These are phyloP conservation scores for Malacosoma neustria DNA, from an alignment of 2,888 invertebrate genomes.

Conservation along the genomic window DNA sequence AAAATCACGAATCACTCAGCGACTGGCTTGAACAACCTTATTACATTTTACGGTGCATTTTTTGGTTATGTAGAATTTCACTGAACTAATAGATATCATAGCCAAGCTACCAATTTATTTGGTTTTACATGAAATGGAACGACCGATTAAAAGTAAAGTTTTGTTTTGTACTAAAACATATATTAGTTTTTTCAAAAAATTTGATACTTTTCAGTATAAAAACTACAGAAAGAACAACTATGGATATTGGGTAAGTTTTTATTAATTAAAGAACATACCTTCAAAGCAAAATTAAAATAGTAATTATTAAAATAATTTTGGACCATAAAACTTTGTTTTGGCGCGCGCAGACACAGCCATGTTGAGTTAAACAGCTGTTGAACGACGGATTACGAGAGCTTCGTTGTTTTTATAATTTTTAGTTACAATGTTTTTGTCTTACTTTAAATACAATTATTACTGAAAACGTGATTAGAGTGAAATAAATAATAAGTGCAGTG, in stretches of 20 bases:
- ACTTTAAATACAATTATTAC: constrained; percentile 12
- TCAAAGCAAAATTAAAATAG: constrained; percentile 4
- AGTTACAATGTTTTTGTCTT: constrained; percentile 24
- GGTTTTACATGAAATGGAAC: no score
- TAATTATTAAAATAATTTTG: constrained; percentile 4
- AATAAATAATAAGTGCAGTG: constrained; percentile 18
- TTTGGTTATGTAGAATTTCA: no score
- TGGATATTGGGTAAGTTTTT: constrained; percentile 43
- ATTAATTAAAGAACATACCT: constrained; percentile 4
- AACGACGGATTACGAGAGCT: constrained; percentile 32
- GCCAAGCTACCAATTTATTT: no score
- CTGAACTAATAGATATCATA: no score
- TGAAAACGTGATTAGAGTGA: constrained; percentile 33
- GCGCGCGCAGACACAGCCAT: constrained; percentile 70
- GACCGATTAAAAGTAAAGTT: no score
- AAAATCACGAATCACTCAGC: no score
- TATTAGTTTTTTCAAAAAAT: no score
- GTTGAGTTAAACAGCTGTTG: constrained; percentile 67
- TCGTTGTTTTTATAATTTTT: constrained; percentile 44
- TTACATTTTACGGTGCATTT: no score
- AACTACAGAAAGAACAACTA: no score
- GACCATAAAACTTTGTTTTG: constrained; percentile 45
- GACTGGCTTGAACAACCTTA: no score
- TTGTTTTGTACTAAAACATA: no score
- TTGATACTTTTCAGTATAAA: no score